Evolutionary conservation across 2,888 invertebrate species (phyloP).

Genomic region (Sericinus montela): DNA sequence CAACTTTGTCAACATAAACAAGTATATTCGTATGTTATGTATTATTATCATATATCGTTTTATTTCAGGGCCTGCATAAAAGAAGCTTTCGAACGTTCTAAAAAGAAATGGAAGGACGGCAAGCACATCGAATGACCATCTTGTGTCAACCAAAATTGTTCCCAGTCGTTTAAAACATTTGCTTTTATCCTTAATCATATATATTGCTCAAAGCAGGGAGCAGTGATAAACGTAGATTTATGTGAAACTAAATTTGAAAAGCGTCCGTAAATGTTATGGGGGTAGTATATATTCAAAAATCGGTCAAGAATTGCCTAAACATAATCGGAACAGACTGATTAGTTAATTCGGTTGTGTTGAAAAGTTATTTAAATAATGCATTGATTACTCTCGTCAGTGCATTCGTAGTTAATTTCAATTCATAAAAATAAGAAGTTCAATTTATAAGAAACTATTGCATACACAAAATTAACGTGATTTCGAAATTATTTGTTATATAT

Average conservation of each 20-base stretch:
- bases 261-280: background rate
- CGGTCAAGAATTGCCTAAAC: background rate
- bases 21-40: no score
- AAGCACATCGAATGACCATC: constrained; percentile 55
- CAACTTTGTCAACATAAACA: no score
- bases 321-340: no score
- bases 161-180: no score
- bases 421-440: no score
- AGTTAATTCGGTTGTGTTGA: background rate
- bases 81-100: constrained; percentile 87
- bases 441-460: background rate
- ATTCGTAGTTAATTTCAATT: no score
- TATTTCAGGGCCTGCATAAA: constrained; percentile 82
- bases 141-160: background rate
- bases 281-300: background rate
- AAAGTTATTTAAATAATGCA: background rate
- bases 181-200: background rate
- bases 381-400: no score
- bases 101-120: constrained; percentile 72
- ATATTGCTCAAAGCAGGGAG: constrained; percentile 10
- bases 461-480: no score
- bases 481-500: no score
- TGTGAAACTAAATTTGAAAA: background rate
- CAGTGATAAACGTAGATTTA: background rate
- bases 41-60: no score